These are phyloP conservation scores for Anableps anableps DNA, from an alignment of 2,797 vertebrate species.

Conservation along the genomic window DNA sequence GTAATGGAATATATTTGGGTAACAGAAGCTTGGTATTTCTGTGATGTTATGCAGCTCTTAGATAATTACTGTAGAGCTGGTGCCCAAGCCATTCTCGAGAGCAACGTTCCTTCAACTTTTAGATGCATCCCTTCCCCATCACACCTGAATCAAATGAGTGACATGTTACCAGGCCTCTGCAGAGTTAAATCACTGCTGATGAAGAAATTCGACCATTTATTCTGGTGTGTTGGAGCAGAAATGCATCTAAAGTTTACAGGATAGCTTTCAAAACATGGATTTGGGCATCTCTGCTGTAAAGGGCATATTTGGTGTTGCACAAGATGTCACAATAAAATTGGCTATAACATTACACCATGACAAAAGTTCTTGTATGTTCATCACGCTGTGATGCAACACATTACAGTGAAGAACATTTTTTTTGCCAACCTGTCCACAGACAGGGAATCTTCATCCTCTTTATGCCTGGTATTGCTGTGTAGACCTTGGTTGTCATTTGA, in stretches of 20 bases:
- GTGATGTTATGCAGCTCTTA: not conserved
- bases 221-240: not conserved
- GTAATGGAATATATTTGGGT: not conserved
- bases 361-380: not conserved
- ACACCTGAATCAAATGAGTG: not conserved
- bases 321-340: not conserved
- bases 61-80: no score
- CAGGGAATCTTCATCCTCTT: not conserved
- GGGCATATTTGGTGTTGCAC: not conserved
- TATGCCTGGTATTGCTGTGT: no score
- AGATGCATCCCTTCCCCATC: not conserved
- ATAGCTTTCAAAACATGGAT: not conserved
- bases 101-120: not conserved
- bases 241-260: not conserved
- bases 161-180: not conserved
- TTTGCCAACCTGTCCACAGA: not conserved
- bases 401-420: not conserved
- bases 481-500: no score
- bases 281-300: not conserved
- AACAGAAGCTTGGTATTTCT: not conserved
- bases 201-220: not conserved
- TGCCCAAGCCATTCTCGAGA: not conserved
- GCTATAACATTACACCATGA: not conserved
- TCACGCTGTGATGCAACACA: not conserved
- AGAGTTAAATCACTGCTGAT: not conserved